Conservation (phyloP, 2,113 vertebrate genomes). For the Coturnix japonica region DNA sequence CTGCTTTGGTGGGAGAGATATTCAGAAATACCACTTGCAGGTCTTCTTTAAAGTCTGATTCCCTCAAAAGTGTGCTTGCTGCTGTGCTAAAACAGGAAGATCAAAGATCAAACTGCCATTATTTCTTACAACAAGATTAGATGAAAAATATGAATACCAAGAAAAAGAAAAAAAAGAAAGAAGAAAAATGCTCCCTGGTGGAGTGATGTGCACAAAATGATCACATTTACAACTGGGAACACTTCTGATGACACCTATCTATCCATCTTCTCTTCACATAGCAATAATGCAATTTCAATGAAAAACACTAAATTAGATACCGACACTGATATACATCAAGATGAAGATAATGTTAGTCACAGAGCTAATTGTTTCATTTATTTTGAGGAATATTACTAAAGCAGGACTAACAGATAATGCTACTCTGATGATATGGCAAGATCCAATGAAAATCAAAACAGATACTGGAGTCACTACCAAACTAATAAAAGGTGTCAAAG, state of each 20-base stretch:
- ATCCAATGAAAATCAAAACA: background rate
- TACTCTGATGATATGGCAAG: background rate
- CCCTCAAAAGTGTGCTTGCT: background rate
- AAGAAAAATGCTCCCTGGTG: background rate
- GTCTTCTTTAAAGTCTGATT: background rate
- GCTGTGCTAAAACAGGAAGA: background rate
- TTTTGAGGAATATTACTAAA: background rate
- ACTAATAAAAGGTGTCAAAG: background rate
- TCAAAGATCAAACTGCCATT: background rate
- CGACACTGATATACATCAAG: background rate
- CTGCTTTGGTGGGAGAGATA: background rate
- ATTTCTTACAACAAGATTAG: background rate
- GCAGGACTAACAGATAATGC: background rate
- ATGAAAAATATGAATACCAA: background rate
- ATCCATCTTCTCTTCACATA: background rate
- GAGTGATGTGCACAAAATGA: background rate
- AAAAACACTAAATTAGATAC: conserved; percentile 1
- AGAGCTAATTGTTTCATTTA: background rate
- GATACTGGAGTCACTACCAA: background rate
- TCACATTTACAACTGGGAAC: background rate
- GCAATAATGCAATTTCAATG: background rate
- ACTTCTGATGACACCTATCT: background rate
- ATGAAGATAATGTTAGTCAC: background rate
- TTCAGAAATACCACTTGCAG: background rate
- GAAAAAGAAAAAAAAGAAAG: too few species aligned